Evolutionary conservation across 1,140 invertebrate species (phyloP).

Genomic region (Hestina assimilis): DNA sequence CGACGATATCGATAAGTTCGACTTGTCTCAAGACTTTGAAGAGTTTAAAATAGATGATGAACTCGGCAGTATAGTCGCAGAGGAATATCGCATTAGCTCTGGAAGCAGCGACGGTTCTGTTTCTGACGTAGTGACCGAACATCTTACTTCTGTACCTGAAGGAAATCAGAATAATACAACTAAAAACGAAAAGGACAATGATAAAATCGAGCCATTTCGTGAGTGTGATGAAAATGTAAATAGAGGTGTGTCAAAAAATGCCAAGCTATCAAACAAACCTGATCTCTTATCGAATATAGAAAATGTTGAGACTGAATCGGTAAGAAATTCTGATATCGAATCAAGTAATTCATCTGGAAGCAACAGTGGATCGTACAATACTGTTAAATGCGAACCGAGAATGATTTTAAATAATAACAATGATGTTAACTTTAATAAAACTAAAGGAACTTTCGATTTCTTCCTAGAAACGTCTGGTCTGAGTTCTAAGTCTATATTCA

Average conservation of each 20-base stretch:
- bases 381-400: constrained; percentile 73
- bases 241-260: constrained; percentile 52
- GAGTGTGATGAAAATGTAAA: constrained; percentile 47
- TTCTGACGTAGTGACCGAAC: constrained; percentile 78
- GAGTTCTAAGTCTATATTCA: constrained; percentile 89
- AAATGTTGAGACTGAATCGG: constrained; percentile 77
- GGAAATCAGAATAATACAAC: constrained; percentile 45
- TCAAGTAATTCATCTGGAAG: constrained; percentile 78
- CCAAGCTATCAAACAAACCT: constrained; percentile 75
- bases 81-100: constrained; percentile 78
- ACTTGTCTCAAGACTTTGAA: constrained; percentile 87
- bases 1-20: constrained; percentile 80
- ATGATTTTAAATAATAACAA: constrained; percentile 49
- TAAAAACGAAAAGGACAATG: constrained; percentile 39
- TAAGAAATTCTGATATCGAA: constrained; percentile 76
- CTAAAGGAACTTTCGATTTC: constrained; percentile 81
- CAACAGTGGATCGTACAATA: constrained; percentile 77
- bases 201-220: constrained; percentile 54
- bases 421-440: constrained; percentile 45
- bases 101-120: constrained; percentile 80
- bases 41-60: constrained; percentile 89
- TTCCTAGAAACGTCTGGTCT: constrained; percentile 89
- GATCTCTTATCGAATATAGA: constrained; percentile 78
- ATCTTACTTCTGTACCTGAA: constrained; percentile 57
- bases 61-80: constrained; percentile 80